Percentiles rank a stretch among this genome's conserved stretches.
Evolutionary conservation across 2,888 invertebrate genomes (phyloP).

Genomic region (Listrodromus nycthemerus): DNA sequence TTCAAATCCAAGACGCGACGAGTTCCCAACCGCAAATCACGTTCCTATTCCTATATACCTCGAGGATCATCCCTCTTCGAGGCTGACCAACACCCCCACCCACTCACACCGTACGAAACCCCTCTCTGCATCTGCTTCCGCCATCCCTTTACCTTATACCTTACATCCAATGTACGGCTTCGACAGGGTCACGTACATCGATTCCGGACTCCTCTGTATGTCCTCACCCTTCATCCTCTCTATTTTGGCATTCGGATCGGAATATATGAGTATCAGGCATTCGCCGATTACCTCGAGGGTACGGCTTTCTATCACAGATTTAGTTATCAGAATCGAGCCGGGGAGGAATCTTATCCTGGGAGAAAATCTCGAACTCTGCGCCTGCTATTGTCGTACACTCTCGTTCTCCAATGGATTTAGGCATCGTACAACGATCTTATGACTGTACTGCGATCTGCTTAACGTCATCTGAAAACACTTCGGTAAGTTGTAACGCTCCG

Average conservation of each 20-base stretch:
- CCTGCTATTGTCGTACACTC: background rate
- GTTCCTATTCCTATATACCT: conserved; percentile 79
- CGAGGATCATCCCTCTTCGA: conserved; percentile 81
- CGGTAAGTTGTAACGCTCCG: background rate
- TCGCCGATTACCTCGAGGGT: background rate
- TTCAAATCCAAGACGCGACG: conserved; percentile 68
- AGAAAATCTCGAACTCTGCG: background rate
- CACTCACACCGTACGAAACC: conserved; percentile 1
- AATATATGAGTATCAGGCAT: conserved; percentile 7
- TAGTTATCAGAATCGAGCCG: background rate
- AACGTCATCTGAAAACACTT: background rate
- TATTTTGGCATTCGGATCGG: conserved; percentile 2
- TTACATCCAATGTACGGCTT: conserved; percentile 73
- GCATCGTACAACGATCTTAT: background rate
- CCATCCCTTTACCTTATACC: conserved; percentile 79
- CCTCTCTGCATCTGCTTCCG: conserved; percentile 54
- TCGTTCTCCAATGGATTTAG: background rate
- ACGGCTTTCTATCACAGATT: background rate
- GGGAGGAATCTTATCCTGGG: background rate
- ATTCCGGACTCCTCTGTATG: conserved; percentile 48
- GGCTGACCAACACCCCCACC: conserved; percentile 76
- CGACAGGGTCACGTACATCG: conserved; percentile 65
- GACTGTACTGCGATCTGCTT: background rate
- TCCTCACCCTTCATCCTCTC: conserved; percentile 1
- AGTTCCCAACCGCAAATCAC: conserved; percentile 81